These are phyloP conservation scores for Corbicula japonica DNA, from an alignment of 2,888 invertebrate genomes.

Conservation along the genomic window DNA sequence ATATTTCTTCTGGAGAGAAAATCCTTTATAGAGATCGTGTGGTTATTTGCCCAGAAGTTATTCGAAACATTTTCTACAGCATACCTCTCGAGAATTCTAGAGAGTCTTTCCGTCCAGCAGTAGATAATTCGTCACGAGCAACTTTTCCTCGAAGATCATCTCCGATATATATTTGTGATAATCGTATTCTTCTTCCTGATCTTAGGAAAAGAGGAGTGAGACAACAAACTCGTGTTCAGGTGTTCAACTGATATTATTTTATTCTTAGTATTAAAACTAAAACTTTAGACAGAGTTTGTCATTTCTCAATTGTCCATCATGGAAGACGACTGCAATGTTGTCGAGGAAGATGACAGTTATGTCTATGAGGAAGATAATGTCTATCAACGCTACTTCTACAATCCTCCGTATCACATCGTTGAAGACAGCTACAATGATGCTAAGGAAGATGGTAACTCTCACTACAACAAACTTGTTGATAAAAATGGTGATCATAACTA, in stretches of 20 bases:
- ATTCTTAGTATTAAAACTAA: neutral
- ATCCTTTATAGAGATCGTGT: neutral
- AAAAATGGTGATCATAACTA: too few relatives aligned
- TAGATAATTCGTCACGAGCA: neutral
- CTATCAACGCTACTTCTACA: too few relatives aligned
- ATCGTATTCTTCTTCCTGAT: neutral
- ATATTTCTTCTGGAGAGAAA: neutral
- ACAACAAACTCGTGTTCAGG: constrained; percentile 12
- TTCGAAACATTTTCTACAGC: neutral
- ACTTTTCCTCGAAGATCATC: constrained; percentile 5
- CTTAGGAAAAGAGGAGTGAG: neutral
- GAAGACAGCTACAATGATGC: too few relatives aligned
- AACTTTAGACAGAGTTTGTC: neutral
- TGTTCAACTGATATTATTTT: constrained; percentile 1
- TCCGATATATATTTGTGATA: constrained; percentile 17
- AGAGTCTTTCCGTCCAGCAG: neutral
- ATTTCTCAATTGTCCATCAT: neutral
- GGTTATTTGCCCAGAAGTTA: constrained; percentile 5
- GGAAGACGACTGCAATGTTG: neutral
- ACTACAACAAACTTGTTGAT: too few relatives aligned
- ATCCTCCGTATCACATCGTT: too few relatives aligned
- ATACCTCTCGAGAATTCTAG: neutral
- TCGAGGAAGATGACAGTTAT: neutral
- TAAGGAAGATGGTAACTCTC: too few relatives aligned
- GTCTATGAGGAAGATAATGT: neutral